Percentiles rank a stretch among this genome's conserved stretches.
phyloP scores from a whole-genome alignment of 23 tunicate species.

The Diplosoma virens region DNA sequence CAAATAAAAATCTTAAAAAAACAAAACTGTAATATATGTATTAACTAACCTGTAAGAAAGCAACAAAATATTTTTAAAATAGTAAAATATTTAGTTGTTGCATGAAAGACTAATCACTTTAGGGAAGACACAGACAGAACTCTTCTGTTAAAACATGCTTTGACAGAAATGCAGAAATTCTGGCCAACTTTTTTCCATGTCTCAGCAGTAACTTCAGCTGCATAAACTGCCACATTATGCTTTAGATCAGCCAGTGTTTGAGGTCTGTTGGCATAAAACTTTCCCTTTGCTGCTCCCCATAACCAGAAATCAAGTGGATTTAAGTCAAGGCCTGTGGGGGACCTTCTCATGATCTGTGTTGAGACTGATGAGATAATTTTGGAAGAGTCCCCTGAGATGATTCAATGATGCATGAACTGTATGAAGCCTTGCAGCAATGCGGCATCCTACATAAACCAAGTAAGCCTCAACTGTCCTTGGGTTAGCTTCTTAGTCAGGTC shows the following conservation, averaged over 20 bases:
- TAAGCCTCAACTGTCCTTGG: slow-evolving; percentile 15
- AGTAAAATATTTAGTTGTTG: too few species aligned
- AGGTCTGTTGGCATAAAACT: slow-evolving; percentile 16
- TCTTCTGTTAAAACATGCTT: slow-evolving; percentile 14
- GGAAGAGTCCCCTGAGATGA: not conserved
- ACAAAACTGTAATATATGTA: too few species aligned
- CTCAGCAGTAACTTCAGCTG: slow-evolving; percentile 9
- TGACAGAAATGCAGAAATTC: not conserved
- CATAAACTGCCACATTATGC: slow-evolving; percentile 5
- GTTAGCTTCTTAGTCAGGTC: slow-evolving; percentile 8
- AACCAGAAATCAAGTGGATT: slow-evolving; percentile 21
- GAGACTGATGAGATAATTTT: slow-evolving; percentile 10
- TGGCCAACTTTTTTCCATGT: slow-evolving; percentile 10
- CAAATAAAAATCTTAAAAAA: too few species aligned
- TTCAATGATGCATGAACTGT: slow-evolving; percentile 13
- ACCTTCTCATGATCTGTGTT: slow-evolving; percentile 1
- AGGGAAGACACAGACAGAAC: too few species aligned
- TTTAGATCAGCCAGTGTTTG: slow-evolving; percentile 5
- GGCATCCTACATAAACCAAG: slow-evolving; percentile 20
- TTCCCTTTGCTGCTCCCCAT: slow-evolving; percentile 14
- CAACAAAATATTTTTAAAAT: too few species aligned
- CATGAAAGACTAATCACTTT: too few species aligned
- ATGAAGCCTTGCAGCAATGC: slow-evolving; percentile 10
- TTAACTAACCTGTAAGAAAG: too few species aligned
- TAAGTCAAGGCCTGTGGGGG: slow-evolving; percentile 9